phyloP scores from a whole-genome alignment of 2,797 vertebrate genomes.

The Cynopterus sphinx region DNA sequence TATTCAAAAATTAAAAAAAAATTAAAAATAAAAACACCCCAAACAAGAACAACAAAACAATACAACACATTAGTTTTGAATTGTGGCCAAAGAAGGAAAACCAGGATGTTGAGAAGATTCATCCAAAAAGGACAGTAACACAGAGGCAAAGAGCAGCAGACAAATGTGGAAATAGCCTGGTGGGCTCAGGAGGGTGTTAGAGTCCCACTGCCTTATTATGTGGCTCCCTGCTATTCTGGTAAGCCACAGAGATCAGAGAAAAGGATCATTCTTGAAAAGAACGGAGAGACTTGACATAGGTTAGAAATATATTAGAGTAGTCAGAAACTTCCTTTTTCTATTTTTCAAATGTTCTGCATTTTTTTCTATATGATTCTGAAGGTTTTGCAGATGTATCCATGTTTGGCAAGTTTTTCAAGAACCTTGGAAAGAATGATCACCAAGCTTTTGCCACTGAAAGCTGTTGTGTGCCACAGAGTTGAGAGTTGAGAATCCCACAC shows the following conservation, averaged over 20 bases:
- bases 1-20: background rate
- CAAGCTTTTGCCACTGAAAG: constrained; percentile 1
- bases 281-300: background rate
- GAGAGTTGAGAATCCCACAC: background rate
- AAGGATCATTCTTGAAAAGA: background rate
- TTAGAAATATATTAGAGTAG: background rate
- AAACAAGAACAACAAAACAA: constrained; percentile 1
- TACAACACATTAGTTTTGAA: constrained; percentile 7
- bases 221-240: background rate
- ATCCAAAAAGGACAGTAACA: background rate
- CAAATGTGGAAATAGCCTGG: background rate
- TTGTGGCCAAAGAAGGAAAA: constrained; percentile 22
- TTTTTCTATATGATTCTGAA: background rate
- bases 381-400: background rate
- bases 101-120: background rate
- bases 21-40: background rate
- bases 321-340: background rate
- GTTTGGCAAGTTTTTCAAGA: constrained; percentile 33
- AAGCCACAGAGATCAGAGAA: background rate
- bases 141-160: background rate
- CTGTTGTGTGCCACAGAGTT: background rate
- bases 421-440: background rate
- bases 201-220: background rate
- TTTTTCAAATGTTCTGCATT: background rate
- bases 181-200: background rate